A percentile compares a stretch with the other conserved stretches of the same genome.
phyloP scores from a whole-genome alignment of 2,113 vertebrate genomes.

The Solea senegalensis region DNA sequence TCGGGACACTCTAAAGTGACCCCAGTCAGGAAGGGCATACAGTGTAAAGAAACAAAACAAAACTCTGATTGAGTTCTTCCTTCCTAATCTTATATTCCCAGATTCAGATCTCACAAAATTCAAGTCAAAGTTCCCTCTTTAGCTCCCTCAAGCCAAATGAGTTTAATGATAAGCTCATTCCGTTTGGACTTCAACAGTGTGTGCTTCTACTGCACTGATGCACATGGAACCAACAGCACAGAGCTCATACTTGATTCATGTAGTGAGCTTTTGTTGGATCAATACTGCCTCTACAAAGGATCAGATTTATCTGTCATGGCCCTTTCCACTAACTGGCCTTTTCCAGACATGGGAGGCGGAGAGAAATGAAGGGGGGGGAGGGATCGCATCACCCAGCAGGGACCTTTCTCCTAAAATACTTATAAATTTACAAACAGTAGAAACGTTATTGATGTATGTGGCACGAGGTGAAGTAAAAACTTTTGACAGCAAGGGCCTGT shows the following conservation, averaged over 20 bases:
- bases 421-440: slow-evolving; percentile 35
- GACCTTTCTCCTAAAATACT: slow-evolving; percentile 40
- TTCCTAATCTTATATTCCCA: slow-evolving; percentile 1
- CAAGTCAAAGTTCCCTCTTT: neutral
- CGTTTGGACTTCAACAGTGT: slow-evolving; percentile 19
- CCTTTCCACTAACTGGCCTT: slow-evolving; percentile 58
- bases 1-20: too few species aligned
- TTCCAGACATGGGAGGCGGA: slow-evolving; percentile 12
- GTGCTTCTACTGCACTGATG: slow-evolving; percentile 29
- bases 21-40: too few species aligned
- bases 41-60: too few species aligned
- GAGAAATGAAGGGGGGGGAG: neutral
- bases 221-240: slow-evolving; percentile 39
- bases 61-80: neutral
- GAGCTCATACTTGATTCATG: slow-evolving; percentile 74
- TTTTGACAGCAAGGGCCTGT: slow-evolving; percentile 21
- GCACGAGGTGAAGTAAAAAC: slow-evolving; percentile 19
- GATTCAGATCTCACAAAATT: slow-evolving; percentile 18
- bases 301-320: slow-evolving; percentile 72
- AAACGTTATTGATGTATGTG: slow-evolving; percentile 27
- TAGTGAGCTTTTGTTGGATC: slow-evolving; percentile 72
- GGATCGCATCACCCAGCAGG: slow-evolving; percentile 17
- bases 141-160: slow-evolving; percentile 16
- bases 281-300: slow-evolving; percentile 74
- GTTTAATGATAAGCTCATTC: slow-evolving; percentile 51